phyloP scores from a whole-genome alignment of 2,797 vertebrate species.

The Spinus olivaceus region DNA sequence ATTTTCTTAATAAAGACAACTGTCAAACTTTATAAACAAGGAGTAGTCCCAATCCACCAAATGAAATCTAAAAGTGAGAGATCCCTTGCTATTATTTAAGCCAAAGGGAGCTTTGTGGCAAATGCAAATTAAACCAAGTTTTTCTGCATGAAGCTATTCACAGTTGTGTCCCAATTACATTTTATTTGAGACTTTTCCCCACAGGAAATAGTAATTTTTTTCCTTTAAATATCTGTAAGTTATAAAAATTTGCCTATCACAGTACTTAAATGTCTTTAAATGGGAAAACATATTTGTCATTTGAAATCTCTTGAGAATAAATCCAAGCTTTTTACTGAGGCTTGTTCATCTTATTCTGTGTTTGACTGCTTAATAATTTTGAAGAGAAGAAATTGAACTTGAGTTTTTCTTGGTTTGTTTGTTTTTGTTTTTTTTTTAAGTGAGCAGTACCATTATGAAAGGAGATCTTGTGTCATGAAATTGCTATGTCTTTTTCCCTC shows the following conservation, averaged over 20 bases:
- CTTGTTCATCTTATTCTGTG: not conserved
- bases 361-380: conserved; percentile 1
- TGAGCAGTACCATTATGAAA: not conserved
- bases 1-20: conserved; percentile 40
- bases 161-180: conserved; percentile 27
- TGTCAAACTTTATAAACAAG: conserved; percentile 29
- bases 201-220: not conserved
- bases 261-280: conserved; percentile 7
- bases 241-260: conserved; percentile 3
- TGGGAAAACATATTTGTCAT: conserved; percentile 6
- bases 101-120: conserved; percentile 38
- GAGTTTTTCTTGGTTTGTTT: not conserved
- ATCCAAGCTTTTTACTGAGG: not conserved
- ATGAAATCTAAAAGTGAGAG: conserved; percentile 39
- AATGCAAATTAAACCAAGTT: conserved; percentile 52
- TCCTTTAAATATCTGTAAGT: conserved; percentile 11
- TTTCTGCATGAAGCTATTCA: conserved; percentile 41
- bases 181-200: conserved; percentile 41
- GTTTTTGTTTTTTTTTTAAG: not conserved
- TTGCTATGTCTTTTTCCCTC: conserved; percentile 1
- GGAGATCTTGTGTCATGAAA: not conserved
- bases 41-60: conserved; percentile 18
- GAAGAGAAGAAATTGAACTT: not conserved
- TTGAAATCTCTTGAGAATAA: conserved; percentile 16
- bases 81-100: conserved; percentile 25